These are phyloP conservation scores for Styela plicata DNA, from an alignment of 23 tunicate species.

Conservation along the genomic window DNA sequence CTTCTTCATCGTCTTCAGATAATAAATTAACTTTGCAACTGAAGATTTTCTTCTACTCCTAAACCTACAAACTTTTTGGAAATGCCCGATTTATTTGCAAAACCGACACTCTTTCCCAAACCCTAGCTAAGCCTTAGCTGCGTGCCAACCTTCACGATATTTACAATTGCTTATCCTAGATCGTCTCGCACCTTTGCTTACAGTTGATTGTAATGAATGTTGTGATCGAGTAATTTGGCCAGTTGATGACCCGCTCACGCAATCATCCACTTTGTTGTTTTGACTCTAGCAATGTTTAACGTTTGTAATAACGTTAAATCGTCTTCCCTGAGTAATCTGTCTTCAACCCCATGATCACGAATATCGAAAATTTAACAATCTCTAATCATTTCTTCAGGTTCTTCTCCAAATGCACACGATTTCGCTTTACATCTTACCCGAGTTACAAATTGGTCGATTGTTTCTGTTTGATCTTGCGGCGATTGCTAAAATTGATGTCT, in stretches of 20 bases:
- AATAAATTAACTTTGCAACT: no score
- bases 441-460: neutral
- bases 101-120: neutral
- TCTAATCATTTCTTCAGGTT: neutral
- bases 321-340: neutral
- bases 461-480: neutral
- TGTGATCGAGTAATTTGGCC: neutral
- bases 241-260: neutral
- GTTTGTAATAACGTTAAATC: neutral
- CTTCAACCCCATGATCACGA: neutral
- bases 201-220: neutral
- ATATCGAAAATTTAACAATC: neutral
- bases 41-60: neutral
- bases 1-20: neutral
- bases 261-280: neutral
- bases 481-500: neutral
- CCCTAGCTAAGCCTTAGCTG: neutral
- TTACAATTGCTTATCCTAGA: neutral
- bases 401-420: neutral
- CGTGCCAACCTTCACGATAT: neutral
- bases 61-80: neutral
- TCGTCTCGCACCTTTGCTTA: neutral
- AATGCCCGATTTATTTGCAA: neutral
- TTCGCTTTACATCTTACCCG: neutral
- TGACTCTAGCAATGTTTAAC: neutral